These are phyloP conservation scores for Synanthedon tipuliformis DNA, from an alignment of 2,888 invertebrate genomes.

Conservation along the genomic window DNA sequence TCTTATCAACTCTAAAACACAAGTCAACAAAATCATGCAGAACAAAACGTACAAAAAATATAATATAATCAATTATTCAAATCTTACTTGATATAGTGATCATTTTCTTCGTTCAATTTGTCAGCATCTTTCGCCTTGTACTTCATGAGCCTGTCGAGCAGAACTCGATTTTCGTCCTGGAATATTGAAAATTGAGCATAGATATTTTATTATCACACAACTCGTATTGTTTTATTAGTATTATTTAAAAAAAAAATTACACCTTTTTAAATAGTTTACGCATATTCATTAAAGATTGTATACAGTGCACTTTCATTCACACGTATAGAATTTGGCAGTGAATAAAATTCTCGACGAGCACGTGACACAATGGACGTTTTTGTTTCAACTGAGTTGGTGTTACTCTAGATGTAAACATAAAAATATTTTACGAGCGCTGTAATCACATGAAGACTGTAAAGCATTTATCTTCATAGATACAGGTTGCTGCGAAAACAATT, in stretches of 20 bases:
- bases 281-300: background rate
- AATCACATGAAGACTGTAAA: slow-evolving; percentile 50
- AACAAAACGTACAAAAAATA: slow-evolving; percentile 2
- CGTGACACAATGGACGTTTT: slow-evolving; percentile 17
- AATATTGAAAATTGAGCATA: slow-evolving; percentile 29
- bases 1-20: background rate
- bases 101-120: slow-evolving; percentile 96
- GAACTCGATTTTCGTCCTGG: slow-evolving; percentile 87
- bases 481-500: slow-evolving; percentile 24
- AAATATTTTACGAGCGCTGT: slow-evolving; percentile 39
- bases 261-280: background rate
- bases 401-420: slow-evolving; percentile 33
- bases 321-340: background rate
- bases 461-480: slow-evolving; percentile 22
- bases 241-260: background rate
- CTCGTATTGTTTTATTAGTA: slow-evolving; percentile 1
- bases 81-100: slow-evolving; percentile 87
- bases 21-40: background rate
- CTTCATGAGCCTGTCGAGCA: slow-evolving; percentile 88
- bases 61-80: slow-evolving; percentile 5
- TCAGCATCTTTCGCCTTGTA: slow-evolving; percentile 96
- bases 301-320: background rate
- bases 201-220: background rate
- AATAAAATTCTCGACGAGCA: background rate
- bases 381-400: slow-evolving; percentile 39